Evolutionary conservation across 2,113 vertebrate species (phyloP).

Genomic region (Rhadina sibilatrix): DNA sequence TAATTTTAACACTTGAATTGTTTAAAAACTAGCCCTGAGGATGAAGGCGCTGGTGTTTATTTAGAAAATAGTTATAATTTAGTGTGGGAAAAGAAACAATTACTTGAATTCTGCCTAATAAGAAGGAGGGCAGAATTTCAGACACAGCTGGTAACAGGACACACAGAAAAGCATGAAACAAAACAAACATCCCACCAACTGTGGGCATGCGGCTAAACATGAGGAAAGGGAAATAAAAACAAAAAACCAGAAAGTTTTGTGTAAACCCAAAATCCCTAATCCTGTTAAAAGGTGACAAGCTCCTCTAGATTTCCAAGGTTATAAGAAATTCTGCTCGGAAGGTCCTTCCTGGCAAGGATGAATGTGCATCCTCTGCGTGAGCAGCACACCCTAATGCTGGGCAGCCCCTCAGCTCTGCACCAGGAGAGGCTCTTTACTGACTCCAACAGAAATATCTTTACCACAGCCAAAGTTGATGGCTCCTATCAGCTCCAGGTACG

Average conservation of each 20-base stretch:
- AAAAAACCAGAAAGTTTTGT: rapidly evolving
- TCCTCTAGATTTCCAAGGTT: neutral
- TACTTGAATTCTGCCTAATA: neutral
- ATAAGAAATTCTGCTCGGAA: neutral
- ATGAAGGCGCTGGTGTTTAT: neutral
- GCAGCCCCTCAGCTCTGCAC: neutral
- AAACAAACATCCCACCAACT: neutral
- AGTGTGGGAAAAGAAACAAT: neutral
- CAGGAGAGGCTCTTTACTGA: rapidly evolving
- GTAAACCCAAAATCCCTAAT: neutral
- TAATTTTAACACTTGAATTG: neutral
- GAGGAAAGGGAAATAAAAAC: rapidly evolving
- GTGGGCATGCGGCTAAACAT: neutral
- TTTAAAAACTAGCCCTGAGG: neutral
- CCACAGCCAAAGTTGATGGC: conserved; percentile 96
- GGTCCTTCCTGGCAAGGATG: neutral
- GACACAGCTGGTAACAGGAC: neutral
- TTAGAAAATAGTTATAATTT: neutral
- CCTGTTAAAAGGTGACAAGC: neutral
- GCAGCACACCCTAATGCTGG: rapidly evolving
- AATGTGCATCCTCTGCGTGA: rapidly evolving
- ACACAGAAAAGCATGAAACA: neutral
- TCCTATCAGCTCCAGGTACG: neutral
- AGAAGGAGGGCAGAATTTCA: neutral
- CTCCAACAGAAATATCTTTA: conserved; percentile 53